Base-by-base conservation (phyloP, 2,888 invertebrate species). In the Oligia latruncula region DNA sequence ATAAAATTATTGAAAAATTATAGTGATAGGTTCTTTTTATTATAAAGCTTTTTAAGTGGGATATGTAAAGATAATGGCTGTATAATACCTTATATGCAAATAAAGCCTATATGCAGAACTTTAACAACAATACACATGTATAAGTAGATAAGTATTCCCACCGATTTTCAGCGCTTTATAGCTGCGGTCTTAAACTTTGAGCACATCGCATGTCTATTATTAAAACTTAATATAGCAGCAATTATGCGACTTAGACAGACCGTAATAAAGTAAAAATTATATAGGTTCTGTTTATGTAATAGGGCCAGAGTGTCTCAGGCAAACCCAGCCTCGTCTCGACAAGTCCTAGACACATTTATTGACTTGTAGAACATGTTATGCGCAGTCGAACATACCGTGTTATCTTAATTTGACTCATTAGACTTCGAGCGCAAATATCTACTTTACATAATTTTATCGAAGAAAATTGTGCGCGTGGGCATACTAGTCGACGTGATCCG, bases 391-490 rank as follows among this genome's bases (percentile, higher is more conserved):
- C 91, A 91, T 88, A 92, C 89, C 90, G 89, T 91, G 93, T 94
- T 95, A 95, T 95, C 95, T 95, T 95, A 95, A 95, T 95, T 94
- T 91, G 93, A 91, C 95, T 95, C 95, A 96, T 96, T 96, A 95
- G 92, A 92, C 92, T 91, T 88, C 89, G 91, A 91, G 92, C 91
- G 92, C 94, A 94, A 95, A 95, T 95, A 95, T 94, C 93, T 94
- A 94, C 92, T 95, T 95, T 94, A 93, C 95, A 95, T 95, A 95
- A 95, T 95, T 95, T 95, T 95, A 96, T 95, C 94, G 94, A 93
- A 94, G 95, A 95, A 96, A 95, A 95, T 95, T 95, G 94, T 93
- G 92, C 93, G 94, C 94, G 94, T 94, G 94, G 94, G 95, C 94
- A 92, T 85, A 91, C 87, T 87, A 85, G 91, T 83, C 90, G 92